phyloP scores from a whole-genome alignment of 2,888 invertebrate species.

The Leucoma salicis region DNA sequence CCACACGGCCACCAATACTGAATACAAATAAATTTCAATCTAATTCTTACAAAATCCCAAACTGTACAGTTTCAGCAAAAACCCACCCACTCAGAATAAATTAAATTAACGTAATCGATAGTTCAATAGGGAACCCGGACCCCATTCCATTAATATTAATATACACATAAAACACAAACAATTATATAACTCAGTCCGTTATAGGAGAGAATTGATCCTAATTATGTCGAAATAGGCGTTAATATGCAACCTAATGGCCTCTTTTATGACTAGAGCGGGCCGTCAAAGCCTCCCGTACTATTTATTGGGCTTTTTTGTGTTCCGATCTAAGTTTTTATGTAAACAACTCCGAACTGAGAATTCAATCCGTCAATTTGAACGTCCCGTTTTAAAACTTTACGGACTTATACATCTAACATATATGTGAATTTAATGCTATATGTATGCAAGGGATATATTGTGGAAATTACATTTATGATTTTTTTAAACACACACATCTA shows the following conservation, averaged over 20 bases:
- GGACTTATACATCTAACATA: too few relatives aligned
- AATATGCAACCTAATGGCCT: constrained; percentile 76
- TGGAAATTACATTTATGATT: too few relatives aligned
- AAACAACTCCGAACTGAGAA: constrained; percentile 51
- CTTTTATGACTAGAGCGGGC: constrained; percentile 65
- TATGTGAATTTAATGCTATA: too few relatives aligned
- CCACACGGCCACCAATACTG: too few relatives aligned
- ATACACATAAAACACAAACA: constrained; percentile 64
- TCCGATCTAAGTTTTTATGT: constrained; percentile 68
- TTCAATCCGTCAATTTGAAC: constrained; percentile 53
- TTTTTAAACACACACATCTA: too few relatives aligned
- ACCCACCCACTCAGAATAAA: constrained; percentile 28
- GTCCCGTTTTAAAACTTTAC: constrained; percentile 27
- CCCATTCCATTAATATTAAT: constrained; percentile 44
- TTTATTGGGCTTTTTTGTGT: constrained; percentile 71
- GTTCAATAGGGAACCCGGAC: constrained; percentile 26
- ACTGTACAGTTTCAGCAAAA: constrained; percentile 19
- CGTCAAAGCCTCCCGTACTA: constrained; percentile 73
- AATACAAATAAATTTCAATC: too few relatives aligned
- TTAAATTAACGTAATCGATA: constrained; percentile 36
- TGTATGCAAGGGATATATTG: too few relatives aligned
- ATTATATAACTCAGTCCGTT: constrained; percentile 61
- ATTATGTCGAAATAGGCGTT: constrained; percentile 81
- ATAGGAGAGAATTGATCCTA: constrained; percentile 71
- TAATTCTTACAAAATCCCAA: background rate